These are phyloP conservation scores for Styela plicata DNA, from an alignment of 23 tunicate genomes.

Conservation along the genomic window DNA sequence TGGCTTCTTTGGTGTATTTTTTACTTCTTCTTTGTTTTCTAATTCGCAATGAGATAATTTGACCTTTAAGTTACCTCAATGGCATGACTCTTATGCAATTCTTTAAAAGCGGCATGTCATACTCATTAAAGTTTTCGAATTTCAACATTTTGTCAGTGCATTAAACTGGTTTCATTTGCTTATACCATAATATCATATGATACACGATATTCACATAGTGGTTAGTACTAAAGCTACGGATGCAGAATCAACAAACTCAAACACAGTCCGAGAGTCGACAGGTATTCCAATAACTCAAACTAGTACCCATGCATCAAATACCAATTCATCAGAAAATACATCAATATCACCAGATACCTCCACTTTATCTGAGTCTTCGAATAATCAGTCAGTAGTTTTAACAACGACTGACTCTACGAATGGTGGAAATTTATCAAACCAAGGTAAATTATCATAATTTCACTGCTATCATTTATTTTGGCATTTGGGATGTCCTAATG, in stretches of 20 bases:
- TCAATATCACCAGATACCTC: neutral
- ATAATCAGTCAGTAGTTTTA: too few relatives aligned
- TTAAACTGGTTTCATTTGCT: too few relatives aligned
- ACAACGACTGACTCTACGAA: neutral
- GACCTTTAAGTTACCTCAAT: too few relatives aligned
- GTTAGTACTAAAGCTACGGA: neutral
- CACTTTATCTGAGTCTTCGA: neutral
- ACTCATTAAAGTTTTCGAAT: too few relatives aligned
- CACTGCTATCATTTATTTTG: neutral
- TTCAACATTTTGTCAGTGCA: neutral
- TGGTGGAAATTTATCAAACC: neutral
- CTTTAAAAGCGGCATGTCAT: too few relatives aligned
- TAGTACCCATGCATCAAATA: neutral
- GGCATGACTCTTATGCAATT: too few relatives aligned
- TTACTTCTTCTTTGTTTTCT: too few relatives aligned
- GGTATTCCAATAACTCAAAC: neutral
- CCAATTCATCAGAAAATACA: too few relatives aligned
- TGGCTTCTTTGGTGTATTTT: too few relatives aligned
- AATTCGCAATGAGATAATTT: too few relatives aligned
- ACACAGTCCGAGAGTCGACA: neutral
- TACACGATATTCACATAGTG: neutral
- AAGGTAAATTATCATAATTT: neutral
- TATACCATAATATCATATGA: too few relatives aligned
- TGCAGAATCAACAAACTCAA: neutral
- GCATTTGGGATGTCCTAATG: neutral